phyloP scores from a whole-genome alignment of 2,888 invertebrate species.

The Apamea epomidion region DNA sequence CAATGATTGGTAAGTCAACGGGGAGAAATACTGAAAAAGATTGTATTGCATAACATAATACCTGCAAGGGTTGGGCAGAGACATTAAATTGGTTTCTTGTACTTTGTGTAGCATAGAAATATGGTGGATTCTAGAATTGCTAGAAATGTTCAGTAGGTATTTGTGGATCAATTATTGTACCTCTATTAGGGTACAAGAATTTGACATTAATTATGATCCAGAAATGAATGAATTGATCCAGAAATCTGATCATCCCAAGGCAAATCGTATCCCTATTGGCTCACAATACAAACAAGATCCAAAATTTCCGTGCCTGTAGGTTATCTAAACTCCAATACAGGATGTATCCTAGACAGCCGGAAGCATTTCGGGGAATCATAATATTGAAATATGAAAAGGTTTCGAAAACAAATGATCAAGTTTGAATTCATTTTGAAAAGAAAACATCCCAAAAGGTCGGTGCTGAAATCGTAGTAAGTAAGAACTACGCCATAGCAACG shows the following conservation, averaged over 20 bases:
- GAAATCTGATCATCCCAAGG: background rate
- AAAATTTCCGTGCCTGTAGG: background rate
- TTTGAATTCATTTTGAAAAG: background rate
- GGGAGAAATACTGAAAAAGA: background rate
- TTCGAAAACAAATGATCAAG: background rate
- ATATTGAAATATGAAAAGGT: background rate
- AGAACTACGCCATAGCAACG: background rate
- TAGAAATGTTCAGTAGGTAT: background rate
- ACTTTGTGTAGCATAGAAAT: background rate
- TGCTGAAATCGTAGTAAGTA: too few species aligned
- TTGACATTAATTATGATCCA: background rate
- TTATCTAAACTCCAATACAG: background rate
- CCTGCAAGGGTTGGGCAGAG: background rate
- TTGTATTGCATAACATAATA: background rate
- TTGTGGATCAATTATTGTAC: background rate
- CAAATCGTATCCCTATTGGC: background rate
- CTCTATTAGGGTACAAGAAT: background rate
- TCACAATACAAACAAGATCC: background rate
- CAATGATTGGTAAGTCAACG: slow-evolving; percentile 13
- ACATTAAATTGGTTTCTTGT: slow-evolving; percentile 3
- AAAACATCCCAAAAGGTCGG: background rate
- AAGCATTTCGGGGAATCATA: background rate
- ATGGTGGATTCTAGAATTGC: background rate
- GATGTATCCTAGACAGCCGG: background rate
- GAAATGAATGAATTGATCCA: background rate